Conservation (phyloP, 2,888 invertebrate genomes). For the Cartodere bifasciata region DNA sequence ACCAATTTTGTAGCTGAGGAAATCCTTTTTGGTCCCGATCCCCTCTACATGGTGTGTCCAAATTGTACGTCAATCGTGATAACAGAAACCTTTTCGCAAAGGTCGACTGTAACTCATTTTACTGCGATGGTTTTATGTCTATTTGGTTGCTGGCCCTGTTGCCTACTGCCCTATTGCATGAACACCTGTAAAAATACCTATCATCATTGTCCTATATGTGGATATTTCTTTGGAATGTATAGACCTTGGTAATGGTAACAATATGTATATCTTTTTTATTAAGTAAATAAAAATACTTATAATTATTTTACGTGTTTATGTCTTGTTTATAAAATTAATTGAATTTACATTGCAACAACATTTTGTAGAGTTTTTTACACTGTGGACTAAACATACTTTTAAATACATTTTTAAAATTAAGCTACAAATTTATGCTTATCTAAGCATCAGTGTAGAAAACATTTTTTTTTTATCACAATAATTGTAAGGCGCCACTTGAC, state of each 20-base stretch:
- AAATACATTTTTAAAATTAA: too few species aligned
- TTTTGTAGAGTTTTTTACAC: too few species aligned
- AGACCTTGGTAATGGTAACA: constrained; percentile 26
- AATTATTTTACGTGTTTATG: too few species aligned
- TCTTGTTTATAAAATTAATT: too few species aligned
- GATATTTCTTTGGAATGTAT: constrained; percentile 30
- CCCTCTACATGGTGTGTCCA: constrained; percentile 28
- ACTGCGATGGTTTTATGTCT: constrained; percentile 30
- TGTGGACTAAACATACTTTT: too few species aligned
- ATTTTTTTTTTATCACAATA: too few species aligned
- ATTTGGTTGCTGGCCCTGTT: constrained; percentile 34
- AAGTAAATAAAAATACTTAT: too few species aligned
- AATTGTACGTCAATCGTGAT: constrained; percentile 27
- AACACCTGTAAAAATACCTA: constrained; percentile 30
- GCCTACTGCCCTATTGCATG: constrained; percentile 31
- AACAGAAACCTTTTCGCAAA: constrained; percentile 24
- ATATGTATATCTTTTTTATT: too few species aligned
- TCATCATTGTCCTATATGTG: constrained; percentile 31
- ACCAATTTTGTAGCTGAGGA: constrained; percentile 21
- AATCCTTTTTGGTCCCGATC: constrained; percentile 28
- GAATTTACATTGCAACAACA: too few species aligned
- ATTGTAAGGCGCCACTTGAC: too few species aligned
- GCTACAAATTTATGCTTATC: too few species aligned
- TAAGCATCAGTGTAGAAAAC: too few species aligned
- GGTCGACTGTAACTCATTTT: constrained; percentile 28